Percentiles rank a stretch among this genome's conserved stretches.
phyloP scores from a whole-genome alignment of 2,113 vertebrate species.

The Urocynchramus pylzowi region DNA sequence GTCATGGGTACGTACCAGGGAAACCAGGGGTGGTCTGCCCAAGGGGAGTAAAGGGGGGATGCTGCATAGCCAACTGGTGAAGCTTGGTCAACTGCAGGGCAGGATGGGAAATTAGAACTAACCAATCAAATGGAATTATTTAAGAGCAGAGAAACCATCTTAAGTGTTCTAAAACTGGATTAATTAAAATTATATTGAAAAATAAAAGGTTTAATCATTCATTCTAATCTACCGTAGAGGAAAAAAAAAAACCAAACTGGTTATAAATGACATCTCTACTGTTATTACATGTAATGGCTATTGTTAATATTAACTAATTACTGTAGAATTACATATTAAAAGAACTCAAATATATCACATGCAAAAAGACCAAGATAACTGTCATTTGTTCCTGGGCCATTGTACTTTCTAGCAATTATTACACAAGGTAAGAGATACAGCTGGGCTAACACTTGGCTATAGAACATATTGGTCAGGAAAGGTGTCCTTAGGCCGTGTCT shows the following conservation, averaged over 20 bases:
- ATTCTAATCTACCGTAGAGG: constrained; percentile 51
- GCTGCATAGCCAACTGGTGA: constrained; percentile 99
- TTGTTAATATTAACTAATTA: constrained; percentile 65
- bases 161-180: constrained; percentile 76
- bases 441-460: neutral
- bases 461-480: neutral
- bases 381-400: constrained; percentile 69
- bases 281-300: constrained; percentile 69
- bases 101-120: constrained; percentile 98
- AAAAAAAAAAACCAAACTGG: neutral
- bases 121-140: constrained; percentile 95
- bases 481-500: neutral
- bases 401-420: constrained; percentile 62
- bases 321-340: constrained; percentile 56
- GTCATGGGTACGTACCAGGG: constrained; percentile 95
- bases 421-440: neutral
- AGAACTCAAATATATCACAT: constrained; percentile 60
- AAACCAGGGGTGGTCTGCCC: constrained; percentile 98
- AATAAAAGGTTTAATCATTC: constrained; percentile 51
- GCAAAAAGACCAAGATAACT: constrained; percentile 42
- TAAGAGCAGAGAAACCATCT: constrained; percentile 89
- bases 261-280: constrained; percentile 63
- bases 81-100: constrained; percentile 99
- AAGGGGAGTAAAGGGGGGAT: constrained; percentile 97
- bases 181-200: constrained; percentile 68